Evolutionary conservation across 2,797 vertebrate genomes (phyloP).

Genomic region (Schizopygopsis pylzovi): DNA sequence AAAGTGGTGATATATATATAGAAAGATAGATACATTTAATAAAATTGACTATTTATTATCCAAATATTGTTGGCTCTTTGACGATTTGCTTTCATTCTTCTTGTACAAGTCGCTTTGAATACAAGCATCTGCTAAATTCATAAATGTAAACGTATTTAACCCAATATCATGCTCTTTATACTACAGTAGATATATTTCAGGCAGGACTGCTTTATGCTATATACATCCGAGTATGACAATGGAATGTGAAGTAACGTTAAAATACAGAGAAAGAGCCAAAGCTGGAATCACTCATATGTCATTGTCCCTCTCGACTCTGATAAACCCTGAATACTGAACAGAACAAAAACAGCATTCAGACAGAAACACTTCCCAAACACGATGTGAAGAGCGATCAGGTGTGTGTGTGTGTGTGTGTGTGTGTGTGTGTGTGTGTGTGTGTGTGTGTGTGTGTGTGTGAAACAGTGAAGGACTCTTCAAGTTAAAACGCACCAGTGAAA

Average conservation of each 20-base stretch:
- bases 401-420: slow-evolving; percentile 10
- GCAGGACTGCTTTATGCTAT: background rate
- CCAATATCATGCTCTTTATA: background rate
- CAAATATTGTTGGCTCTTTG: background rate
- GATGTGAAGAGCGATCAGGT: slow-evolving; percentile 4
- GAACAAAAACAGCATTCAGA: slow-evolving; percentile 32
- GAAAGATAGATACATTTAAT: background rate
- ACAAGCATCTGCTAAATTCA: background rate
- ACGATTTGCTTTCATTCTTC: background rate
- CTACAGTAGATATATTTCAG: background rate
- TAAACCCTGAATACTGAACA: slow-evolving; percentile 10
- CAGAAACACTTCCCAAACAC: slow-evolving; percentile 29
- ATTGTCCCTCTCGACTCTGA: background rate
- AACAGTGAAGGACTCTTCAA: slow-evolving; percentile 22
- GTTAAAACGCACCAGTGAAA: background rate
- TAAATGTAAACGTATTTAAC: background rate
- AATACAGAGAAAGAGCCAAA: background rate
- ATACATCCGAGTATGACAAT: background rate
- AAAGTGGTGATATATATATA: background rate
- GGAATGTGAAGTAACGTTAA: background rate
- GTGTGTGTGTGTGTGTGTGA: background rate
- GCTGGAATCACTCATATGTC: background rate
- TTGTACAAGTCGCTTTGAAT: background rate
- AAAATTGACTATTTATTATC: background rate
- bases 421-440: background rate